Percentiles rank a stretch among this genome's conserved stretches.
Evolutionary conservation across 2,113 vertebrate genomes (phyloP).

Genomic region (Oceanodroma tethys): DNA sequence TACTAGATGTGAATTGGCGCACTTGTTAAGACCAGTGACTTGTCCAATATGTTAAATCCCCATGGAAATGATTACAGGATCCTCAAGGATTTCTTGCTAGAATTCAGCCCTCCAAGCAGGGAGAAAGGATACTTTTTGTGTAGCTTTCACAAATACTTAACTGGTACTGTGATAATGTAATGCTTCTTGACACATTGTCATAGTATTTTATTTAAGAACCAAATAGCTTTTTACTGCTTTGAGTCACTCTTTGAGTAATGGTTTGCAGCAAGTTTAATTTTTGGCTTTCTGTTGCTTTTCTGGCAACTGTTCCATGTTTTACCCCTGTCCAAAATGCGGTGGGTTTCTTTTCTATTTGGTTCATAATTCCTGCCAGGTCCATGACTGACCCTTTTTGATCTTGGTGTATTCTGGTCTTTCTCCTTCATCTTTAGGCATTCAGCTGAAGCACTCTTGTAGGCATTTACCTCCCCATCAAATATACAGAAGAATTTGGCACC

Average conservation of each 20-base stretch:
- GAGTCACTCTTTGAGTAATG: background rate
- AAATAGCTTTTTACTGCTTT: background rate
- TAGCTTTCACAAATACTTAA: background rate
- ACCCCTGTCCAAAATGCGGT: background rate
- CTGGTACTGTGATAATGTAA: background rate
- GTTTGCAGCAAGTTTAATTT: background rate
- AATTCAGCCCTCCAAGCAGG: background rate
- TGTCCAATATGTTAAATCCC: background rate
- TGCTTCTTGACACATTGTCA: background rate
- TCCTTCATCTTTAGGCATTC: background rate
- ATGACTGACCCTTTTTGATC: background rate
- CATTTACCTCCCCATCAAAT: background rate
- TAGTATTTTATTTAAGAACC: background rate
- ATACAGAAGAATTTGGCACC: background rate
- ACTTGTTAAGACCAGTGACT: background rate
- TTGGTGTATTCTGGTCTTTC: background rate
- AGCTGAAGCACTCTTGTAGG: background rate
- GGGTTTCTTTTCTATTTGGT: background rate
- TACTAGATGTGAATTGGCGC: background rate
- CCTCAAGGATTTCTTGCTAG: background rate
- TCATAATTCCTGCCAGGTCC: background rate
- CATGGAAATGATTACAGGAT: background rate
- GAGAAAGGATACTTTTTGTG: background rate
- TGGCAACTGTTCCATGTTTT: background rate
- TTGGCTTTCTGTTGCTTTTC: background rate